These are phyloP conservation scores for Chaetogeoica ovagalla DNA, from an alignment of 2,888 invertebrate species.

Conservation along the genomic window DNA sequence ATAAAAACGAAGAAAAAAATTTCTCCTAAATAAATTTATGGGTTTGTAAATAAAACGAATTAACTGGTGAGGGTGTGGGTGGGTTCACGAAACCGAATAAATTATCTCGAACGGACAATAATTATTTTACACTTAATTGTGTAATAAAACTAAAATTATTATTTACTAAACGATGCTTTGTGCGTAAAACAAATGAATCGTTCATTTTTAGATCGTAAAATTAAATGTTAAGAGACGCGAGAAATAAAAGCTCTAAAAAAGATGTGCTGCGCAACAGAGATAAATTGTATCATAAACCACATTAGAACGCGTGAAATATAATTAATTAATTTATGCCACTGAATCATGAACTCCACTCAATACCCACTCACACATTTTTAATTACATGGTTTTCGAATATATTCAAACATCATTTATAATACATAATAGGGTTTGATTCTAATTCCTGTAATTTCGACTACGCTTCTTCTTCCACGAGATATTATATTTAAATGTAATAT, in stretches of 20 bases:
- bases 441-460: too few relatives aligned
- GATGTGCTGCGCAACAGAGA: background rate
- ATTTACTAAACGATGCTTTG: background rate
- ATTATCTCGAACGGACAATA: conserved; percentile 11
- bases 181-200: background rate
- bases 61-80: background rate
- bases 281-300: background rate
- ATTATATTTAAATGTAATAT: too few relatives aligned
- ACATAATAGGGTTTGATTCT: too few relatives aligned
- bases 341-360: background rate
- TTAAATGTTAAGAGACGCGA: background rate
- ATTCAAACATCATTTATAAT: too few relatives aligned
- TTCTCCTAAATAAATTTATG: background rate
- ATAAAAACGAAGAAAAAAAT: background rate
- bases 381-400: too few relatives aligned
- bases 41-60: conserved; percentile 12
- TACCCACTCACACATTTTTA: background rate
- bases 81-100: background rate
- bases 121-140: conserved; percentile 30
- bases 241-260: background rate
- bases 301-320: background rate
- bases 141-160: conserved; percentile 18
- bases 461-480: too few relatives aligned
- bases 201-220: conserved; percentile 7
- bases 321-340: background rate